phyloP scores from a whole-genome alignment of 2,113 vertebrate species.

The Rattus norvegicus region GRCr8 NC_086039.1:13800001-13800500 shows the following conservation, averaged over 20 bases:
- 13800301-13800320: neutral
- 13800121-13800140: conserved; percentile 22
- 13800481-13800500: neutral
- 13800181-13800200: neutral
- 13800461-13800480: neutral
- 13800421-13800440: neutral
- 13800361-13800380: conserved; percentile 34
- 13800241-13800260: neutral
- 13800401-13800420: neutral
- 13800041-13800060: neutral
- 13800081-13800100: neutral
- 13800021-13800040: neutral
- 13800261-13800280: conserved; percentile 8
- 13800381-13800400: neutral
- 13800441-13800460: neutral
- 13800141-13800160: neutral
- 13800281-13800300: neutral
- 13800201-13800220: conserved; percentile 1
- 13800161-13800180: neutral
- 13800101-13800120: neutral
- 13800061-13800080: neutral
- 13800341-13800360: conserved; percentile 31
- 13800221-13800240: neutral
- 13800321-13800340: conserved; percentile 39
- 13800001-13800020: neutral